phyloP scores from a whole-genome alignment of 2,888 invertebrate genomes.

The Melangyna quadrimaculata region DNA sequence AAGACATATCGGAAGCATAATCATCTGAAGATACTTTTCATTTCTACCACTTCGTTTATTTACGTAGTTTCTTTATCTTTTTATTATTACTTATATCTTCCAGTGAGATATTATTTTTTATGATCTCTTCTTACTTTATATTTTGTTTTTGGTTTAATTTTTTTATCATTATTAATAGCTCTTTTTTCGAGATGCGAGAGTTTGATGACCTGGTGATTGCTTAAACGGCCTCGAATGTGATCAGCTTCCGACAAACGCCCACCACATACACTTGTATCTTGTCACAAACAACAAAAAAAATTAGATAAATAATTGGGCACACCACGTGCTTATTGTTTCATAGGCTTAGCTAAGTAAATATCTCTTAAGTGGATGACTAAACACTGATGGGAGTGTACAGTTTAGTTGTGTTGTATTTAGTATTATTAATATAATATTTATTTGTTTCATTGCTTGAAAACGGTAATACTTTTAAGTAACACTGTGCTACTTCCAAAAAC shows the following conservation, averaged over 20 bases:
- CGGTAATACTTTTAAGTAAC: no score
- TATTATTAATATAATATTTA: background rate
- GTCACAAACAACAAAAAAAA: slow-evolving; percentile 5
- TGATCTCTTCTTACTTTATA: slow-evolving; percentile 41
- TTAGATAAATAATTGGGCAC: slow-evolving; percentile 15
- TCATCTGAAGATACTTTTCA: slow-evolving; percentile 67
- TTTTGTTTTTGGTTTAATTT: slow-evolving; percentile 27
- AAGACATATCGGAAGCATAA: slow-evolving; percentile 55
- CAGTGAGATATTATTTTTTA: slow-evolving; percentile 52
- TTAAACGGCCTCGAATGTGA: slow-evolving; percentile 69
- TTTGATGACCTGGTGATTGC: slow-evolving; percentile 70
- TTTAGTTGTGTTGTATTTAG: background rate
- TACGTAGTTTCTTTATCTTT: slow-evolving; percentile 30
- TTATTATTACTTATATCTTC: slow-evolving; percentile 2
- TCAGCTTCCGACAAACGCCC: slow-evolving; percentile 72
- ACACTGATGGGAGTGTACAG: background rate
- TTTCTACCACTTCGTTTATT: slow-evolving; percentile 48
- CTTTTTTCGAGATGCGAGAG: slow-evolving; percentile 62
- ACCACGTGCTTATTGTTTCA: slow-evolving; percentile 21
- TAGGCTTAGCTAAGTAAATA: slow-evolving; percentile 42
- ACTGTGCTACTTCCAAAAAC: no score
- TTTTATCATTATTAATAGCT: slow-evolving; percentile 66
- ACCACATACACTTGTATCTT: slow-evolving; percentile 51
- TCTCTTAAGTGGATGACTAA: background rate
- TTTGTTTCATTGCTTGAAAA: no score